A percentile compares a stretch with the other conserved stretches of the same genome.
phyloP scores from a whole-genome alignment of 2,113 vertebrate genomes.

The Melospiza georgiana region DNA sequence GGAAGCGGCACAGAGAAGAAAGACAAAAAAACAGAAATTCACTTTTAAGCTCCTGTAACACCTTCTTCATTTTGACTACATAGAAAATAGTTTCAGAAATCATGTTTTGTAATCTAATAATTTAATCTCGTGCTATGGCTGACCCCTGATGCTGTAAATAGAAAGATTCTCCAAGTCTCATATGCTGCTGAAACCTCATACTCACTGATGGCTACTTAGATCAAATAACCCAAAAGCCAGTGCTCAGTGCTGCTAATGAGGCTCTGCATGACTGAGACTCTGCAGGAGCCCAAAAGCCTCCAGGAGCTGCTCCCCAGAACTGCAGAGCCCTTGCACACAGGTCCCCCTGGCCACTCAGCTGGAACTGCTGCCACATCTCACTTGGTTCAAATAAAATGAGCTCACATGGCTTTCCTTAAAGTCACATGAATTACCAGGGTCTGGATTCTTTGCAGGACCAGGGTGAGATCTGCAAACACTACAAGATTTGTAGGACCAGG shows the following conservation, averaged over 20 bases:
- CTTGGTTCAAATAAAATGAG: background rate
- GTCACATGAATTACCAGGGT: background rate
- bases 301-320: background rate
- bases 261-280: background rate
- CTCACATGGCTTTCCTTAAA: background rate
- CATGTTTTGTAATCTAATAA: background rate
- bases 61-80: background rate
- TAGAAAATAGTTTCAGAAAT: background rate
- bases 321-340: background rate
- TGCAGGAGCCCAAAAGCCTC: background rate
- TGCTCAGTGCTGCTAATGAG: background rate
- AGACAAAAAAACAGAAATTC: background rate
- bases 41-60: background rate
- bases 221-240: background rate
- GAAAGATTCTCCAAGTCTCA: background rate
- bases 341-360: fast-evolving
- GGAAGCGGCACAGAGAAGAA: background rate
- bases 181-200: background rate
- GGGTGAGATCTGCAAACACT: background rate
- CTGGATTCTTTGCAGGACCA: background rate
- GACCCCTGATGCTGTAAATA: background rate
- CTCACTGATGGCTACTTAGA: background rate
- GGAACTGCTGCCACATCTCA: background rate
- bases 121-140: background rate
- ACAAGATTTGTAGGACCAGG: background rate